Evolutionary conservation across 2,797 vertebrate species (phyloP).

Genomic region (Cuculus canorus): DNA sequence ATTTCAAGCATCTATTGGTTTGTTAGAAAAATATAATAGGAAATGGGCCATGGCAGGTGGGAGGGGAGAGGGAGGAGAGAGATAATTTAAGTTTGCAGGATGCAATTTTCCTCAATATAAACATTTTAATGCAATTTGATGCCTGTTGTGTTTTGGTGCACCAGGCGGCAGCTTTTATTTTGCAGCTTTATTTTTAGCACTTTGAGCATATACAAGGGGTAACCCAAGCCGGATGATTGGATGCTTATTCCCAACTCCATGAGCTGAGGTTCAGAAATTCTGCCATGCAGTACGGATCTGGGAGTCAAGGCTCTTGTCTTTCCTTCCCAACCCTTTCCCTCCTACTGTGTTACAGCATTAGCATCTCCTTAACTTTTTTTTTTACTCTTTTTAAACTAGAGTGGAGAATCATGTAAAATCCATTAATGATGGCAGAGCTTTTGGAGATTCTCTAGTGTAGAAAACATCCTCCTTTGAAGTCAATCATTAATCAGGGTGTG

Average conservation of each 20-base stretch:
- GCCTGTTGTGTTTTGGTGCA: constrained; percentile 83
- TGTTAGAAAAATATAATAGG: constrained; percentile 87
- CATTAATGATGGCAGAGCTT: not conserved
- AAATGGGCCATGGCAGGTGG: constrained; percentile 76
- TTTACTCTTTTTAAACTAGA: not conserved
- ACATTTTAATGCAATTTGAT: constrained; percentile 94
- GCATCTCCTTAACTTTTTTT: not conserved
- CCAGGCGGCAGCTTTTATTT: constrained; percentile 54
- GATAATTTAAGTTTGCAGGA: constrained; percentile 91
- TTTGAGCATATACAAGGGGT: not conserved
- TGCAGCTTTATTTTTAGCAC: constrained; percentile 63
- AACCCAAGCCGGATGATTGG: not conserved
- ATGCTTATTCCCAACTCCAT: not conserved
- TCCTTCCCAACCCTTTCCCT: not conserved
- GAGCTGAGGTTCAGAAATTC: not conserved
- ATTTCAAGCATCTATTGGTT: constrained; percentile 86
- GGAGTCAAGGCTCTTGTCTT: not conserved
- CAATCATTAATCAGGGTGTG: not conserved
- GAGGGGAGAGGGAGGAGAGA: constrained; percentile 72
- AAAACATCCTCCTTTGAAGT: not conserved
- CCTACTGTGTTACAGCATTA: fast-evolving
- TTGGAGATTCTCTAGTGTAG: not conserved
- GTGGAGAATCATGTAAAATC: not conserved
- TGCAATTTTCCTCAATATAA: constrained; percentile 95
- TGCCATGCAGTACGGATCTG: not conserved